Conservation (phyloP, 2,797 vertebrate genomes). For the Alosa sapidissima region DNA sequence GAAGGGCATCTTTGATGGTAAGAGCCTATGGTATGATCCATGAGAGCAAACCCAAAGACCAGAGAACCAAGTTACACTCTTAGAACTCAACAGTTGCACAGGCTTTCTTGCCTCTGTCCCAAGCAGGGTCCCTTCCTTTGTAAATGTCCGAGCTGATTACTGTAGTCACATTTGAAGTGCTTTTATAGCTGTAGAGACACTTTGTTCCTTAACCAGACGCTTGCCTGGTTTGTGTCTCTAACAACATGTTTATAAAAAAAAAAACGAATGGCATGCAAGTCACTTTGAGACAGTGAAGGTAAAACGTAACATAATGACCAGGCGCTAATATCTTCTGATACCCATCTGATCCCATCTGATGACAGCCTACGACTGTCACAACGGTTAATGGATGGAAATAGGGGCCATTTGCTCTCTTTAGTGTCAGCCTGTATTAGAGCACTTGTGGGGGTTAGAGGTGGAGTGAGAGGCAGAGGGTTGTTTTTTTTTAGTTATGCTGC, state of each 20-base stretch:
- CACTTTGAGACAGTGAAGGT: background rate
- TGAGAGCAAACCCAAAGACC: background rate
- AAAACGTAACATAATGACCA: background rate
- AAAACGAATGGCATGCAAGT: background rate
- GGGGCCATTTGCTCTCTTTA: background rate
- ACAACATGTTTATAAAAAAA: background rate
- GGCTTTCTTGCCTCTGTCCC: background rate
- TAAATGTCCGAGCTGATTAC: background rate
- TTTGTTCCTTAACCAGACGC: background rate
- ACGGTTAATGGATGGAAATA: background rate
- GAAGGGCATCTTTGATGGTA: conserved; percentile 64
- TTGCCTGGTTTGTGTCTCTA: background rate
- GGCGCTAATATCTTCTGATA: background rate
- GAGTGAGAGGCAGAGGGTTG: background rate
- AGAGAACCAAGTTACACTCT: background rate
- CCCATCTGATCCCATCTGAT: background rate
- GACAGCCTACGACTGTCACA: background rate
- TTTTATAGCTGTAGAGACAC: background rate
- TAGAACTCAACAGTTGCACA: background rate
- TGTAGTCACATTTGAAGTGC: background rate
- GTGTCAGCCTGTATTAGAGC: background rate
- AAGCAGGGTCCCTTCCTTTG: background rate
- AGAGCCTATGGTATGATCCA: conserved; percentile 63
- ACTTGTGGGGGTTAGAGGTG: background rate
- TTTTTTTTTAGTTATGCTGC: background rate